A percentile compares a stretch with the other conserved stretches of the same genome.
Evolutionary conservation across 2,797 vertebrate species (phyloP).

Genomic region (Ataeniobius toweri): DNA sequence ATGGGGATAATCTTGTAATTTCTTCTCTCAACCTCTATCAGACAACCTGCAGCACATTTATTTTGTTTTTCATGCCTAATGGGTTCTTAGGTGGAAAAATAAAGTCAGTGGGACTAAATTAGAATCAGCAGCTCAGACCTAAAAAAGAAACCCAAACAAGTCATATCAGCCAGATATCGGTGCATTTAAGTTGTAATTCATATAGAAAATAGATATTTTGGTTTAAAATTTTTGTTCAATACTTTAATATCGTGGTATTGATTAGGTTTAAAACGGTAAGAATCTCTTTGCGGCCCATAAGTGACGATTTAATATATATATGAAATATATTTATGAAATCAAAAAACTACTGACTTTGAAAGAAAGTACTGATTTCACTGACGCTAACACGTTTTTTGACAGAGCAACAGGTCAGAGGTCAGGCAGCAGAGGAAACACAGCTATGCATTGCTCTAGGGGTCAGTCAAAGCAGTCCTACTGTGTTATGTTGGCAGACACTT

Average conservation of each 20-base stretch:
- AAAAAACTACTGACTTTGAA: background rate
- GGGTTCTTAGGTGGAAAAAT: too few relatives aligned
- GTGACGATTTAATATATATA: background rate
- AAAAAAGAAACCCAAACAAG: background rate
- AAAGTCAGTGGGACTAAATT: background rate
- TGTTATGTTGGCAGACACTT: background rate
- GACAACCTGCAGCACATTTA: background rate
- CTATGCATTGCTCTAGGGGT: background rate
- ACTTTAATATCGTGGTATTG: background rate
- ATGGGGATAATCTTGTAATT: background rate
- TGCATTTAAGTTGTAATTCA: background rate
- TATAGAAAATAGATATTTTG: too few relatives aligned
- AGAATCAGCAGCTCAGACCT: background rate
- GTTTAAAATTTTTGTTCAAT: background rate
- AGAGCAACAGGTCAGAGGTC: slow-evolving; percentile 39
- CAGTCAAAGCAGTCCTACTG: background rate
- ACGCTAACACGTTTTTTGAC: background rate
- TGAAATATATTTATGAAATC: background rate
- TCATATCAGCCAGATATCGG: background rate
- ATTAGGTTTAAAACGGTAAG: background rate
- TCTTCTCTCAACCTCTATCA: background rate
- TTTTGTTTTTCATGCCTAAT: background rate
- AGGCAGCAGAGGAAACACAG: slow-evolving; percentile 6
- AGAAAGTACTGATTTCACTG: background rate
- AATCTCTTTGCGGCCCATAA: background rate